Evolutionary conservation across 2,113 vertebrate genomes (phyloP), one percentile per base, ranked within the genome.

Genomic region (Chroicocephalus ridibundus): DNA sequence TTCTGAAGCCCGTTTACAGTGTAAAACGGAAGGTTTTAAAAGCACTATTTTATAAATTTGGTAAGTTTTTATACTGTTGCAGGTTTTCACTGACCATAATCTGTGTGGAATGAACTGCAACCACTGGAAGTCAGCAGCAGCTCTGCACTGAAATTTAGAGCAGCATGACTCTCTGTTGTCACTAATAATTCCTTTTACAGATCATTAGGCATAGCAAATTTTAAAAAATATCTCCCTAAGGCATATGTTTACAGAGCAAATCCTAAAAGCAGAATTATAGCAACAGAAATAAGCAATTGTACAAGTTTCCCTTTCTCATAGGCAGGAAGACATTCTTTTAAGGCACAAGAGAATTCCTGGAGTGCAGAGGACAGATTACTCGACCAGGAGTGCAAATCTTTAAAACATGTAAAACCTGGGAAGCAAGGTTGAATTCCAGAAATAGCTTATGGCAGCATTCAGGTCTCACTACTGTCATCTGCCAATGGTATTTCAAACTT

Each of bases 271-370:
- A 92, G 27, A 88, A 66, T 72, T 69, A 74, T 5, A 94, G 55
- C 40, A 88, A 85, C 15, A 88, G n/a, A 82, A 95, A 46, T 27
- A 95, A 93, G 64, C 55, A 90, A 93, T 86, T 93, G 90, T 86
- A 95, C 68, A 47, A 74, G 49, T 69, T 94, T 94, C 57, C 57
- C 21, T 72, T 34, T 87, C 62, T 93, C 26, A 55, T 10, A 85
- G 71, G 70, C 84, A 94, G 49, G 6, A 14, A 92, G 78, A 79
- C 1, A 0, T 36, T 87, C 58, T 84, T 92, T 90, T 51, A 95
- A 93, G 86, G 87, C 89, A 95, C 66, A 77, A 91, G 55, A 70
- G 58, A 91, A 91, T 62, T 92, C 54, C 55, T 3, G 3, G 58
- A 85, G 58, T n/a, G 24, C 26, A 89, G 27, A 79, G 49, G 29